phyloP scores from a whole-genome alignment of 2,797 vertebrate genomes.

The Simalia tracyae region DNA sequence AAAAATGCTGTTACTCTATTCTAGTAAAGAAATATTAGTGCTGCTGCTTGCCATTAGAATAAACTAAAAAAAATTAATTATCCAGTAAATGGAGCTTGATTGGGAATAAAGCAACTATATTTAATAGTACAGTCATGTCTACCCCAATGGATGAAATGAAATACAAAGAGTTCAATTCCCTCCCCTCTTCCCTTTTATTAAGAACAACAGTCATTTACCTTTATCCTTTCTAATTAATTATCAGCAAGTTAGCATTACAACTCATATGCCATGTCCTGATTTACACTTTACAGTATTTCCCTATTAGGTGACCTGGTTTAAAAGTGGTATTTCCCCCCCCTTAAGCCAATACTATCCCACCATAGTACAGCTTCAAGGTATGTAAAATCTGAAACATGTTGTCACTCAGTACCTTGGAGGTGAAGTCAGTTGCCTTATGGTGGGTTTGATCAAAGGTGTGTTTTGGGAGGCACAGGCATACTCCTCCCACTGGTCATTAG shows the following conservation, averaged over 20 bases:
- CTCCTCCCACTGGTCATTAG: not conserved
- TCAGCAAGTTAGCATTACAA: slow-evolving; percentile 27
- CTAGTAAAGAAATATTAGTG: slow-evolving; percentile 21
- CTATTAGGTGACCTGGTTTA: not conserved
- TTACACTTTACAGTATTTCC: not conserved
- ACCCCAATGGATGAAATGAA: slow-evolving; percentile 44
- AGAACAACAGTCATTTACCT: slow-evolving; percentile 24
- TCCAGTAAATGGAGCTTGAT: slow-evolving; percentile 12
- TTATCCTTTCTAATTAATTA: slow-evolving; percentile 40
- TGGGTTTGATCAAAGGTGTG: not conserved
- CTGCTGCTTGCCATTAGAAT: slow-evolving; percentile 32
- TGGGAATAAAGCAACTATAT: slow-evolving; percentile 27
- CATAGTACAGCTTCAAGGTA: not conserved
- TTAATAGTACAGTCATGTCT: slow-evolving; percentile 34
- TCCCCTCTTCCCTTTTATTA: slow-evolving; percentile 29
- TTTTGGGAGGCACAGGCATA: not conserved
- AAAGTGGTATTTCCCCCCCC: not conserved
- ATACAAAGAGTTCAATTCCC: slow-evolving; percentile 10
- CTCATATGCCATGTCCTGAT: not conserved
- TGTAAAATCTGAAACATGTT: not conserved
- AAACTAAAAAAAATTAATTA: too few species aligned
- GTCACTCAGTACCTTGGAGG: not conserved
- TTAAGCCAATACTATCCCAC: not conserved
- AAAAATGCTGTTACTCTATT: slow-evolving; percentile 6
- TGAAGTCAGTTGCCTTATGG: not conserved